phyloP scores from a whole-genome alignment of 2,888 invertebrate genomes.

The Frankliniella fusca region DNA sequence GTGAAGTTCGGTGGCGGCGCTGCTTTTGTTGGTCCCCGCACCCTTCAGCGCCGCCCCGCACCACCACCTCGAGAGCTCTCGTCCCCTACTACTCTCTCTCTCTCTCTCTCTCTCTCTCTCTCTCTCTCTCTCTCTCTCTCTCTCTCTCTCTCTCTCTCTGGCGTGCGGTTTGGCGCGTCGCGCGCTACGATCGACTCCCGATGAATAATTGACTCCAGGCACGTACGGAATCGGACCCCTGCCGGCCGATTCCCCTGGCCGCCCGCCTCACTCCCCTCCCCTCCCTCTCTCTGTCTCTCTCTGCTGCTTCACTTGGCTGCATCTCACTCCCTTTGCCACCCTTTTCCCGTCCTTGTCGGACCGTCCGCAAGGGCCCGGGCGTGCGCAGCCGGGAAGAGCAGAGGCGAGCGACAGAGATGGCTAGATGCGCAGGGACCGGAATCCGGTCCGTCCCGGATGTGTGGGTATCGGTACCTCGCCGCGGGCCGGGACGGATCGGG shows the following conservation, averaged over 20 bases:
- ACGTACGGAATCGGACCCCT: background rate
- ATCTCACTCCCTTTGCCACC: background rate
- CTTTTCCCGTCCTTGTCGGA: background rate
- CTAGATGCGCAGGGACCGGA: background rate
- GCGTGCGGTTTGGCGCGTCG: background rate
- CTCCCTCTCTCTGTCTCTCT: background rate
- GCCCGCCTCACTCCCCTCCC: background rate
- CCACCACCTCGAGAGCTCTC: background rate
- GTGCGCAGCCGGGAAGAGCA: background rate
- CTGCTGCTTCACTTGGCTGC: background rate
- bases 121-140: background rate
- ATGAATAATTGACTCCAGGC: background rate
- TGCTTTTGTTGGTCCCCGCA: too few species aligned
- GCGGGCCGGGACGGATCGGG: too few species aligned
- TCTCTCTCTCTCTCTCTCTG: background rate
- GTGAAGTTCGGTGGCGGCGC: too few species aligned
- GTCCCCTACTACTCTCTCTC: background rate
- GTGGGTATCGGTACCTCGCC: too few species aligned
- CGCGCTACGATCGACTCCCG: background rate
- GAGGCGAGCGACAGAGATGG: background rate
- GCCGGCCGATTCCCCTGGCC: background rate
- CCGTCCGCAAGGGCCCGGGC: background rate
- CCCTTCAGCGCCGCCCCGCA: background rate
- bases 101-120: conserved; percentile 10
- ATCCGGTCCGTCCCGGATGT: too few species aligned